These are phyloP conservation scores for Pristiophorus japonicus DNA, from an alignment of 2,113 vertebrate genomes.

Conservation along the genomic window DNA sequence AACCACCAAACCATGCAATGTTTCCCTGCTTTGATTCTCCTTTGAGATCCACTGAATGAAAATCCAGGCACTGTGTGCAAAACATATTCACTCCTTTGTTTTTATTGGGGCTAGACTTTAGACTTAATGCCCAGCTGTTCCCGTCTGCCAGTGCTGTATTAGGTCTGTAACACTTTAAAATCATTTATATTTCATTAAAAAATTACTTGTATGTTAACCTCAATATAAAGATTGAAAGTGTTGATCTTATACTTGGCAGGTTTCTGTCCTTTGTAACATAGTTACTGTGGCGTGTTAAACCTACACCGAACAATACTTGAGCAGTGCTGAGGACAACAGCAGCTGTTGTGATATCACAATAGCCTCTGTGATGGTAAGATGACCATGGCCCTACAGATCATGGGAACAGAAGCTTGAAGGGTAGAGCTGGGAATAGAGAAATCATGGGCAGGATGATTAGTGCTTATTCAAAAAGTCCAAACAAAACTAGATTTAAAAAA, in stretches of 20 bases:
- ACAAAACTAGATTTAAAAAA: not conserved
- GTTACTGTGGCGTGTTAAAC: not conserved
- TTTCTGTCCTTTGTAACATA: not conserved
- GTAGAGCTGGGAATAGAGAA: not conserved
- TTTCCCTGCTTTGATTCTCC: not conserved
- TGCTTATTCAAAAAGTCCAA: not conserved
- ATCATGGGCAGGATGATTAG: too few relatives aligned
- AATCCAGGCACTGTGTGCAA: not conserved
- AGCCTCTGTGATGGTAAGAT: conserved; percentile 16
- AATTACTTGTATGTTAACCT: not conserved
- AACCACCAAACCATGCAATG: not conserved
- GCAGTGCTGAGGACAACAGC: not conserved
- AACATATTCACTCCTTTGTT: not conserved
- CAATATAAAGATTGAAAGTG: not conserved
- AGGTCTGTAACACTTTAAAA: not conserved
- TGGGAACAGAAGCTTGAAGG: not conserved
- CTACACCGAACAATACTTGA: not conserved
- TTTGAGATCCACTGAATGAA: not conserved
- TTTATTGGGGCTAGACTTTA: not conserved
- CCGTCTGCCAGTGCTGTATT: not conserved
- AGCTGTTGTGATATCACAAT: not conserved
- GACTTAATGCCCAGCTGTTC: not conserved
- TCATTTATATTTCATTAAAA: not conserved
- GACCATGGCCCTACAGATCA: not conserved
- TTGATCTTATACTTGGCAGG: not conserved